Conservation (phyloP, 2,113 vertebrate species). For the Cichladusa arquata region DNA sequence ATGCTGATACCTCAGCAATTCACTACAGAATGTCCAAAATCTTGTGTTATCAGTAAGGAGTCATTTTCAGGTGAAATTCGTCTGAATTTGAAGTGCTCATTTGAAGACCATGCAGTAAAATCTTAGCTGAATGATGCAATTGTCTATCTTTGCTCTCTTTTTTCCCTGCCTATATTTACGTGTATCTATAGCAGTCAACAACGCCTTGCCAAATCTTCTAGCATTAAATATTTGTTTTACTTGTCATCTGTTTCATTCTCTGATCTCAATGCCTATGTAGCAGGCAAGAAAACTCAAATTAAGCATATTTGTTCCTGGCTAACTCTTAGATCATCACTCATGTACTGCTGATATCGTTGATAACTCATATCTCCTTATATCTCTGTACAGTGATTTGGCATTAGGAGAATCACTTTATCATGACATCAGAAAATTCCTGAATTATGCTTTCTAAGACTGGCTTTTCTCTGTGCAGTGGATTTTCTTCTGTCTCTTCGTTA, state of each 20-base stretch:
- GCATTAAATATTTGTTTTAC: background rate
- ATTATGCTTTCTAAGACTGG: background rate
- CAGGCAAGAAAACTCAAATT: background rate
- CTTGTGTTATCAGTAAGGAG: background rate
- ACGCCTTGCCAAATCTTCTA: background rate
- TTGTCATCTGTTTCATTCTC: background rate
- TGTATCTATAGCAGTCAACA: background rate
- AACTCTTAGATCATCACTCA: background rate
- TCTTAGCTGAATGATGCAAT: background rate
- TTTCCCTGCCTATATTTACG: accelerated
- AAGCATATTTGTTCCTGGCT: background rate
- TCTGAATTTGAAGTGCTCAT: background rate
- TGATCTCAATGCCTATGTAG: background rate
- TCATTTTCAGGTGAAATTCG: background rate
- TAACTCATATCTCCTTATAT: background rate
- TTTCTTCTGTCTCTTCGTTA: background rate
- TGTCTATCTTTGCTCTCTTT: background rate
- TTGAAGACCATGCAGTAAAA: background rate
- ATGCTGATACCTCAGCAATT: background rate
- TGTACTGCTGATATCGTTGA: background rate
- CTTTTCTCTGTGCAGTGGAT: background rate
- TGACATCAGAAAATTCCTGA: constrained; percentile 1
- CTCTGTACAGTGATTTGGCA: background rate
- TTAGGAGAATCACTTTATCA: background rate
- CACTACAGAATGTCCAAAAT: background rate